Base-by-base conservation (phyloP, 2,113 vertebrate species). In the Amphilophus citrinellus region DNA sequence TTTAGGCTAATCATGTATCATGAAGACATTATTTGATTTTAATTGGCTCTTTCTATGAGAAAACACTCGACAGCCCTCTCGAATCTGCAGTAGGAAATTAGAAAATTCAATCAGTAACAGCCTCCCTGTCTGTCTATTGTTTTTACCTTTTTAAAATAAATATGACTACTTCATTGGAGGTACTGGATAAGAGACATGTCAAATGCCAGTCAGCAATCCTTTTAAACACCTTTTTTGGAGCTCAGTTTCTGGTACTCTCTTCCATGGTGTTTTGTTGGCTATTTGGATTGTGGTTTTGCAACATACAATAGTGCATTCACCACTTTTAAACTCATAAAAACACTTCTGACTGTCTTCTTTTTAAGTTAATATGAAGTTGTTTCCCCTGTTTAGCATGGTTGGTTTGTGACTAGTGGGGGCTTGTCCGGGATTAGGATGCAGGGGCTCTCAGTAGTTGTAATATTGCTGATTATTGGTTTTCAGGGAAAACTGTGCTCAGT, bases 101-200 rank as follows among this genome's bases (percentile, higher is more conserved):
- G 66, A 71, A 53, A 71, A 71, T 71, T 71, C 44, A 50, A 20
- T 50, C 27, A 71, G 2, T 71, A 71, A 71, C 44, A 53, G 50
- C 66, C 24, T 71, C 22, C 17, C 10, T 20, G 44, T 32, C 44
- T 53, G 24, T 30, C 44, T 71, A 17, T 44, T 71, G 44, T 50
- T 32, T 71, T 44, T 53, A 22, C 44, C 30, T 10, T 53, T 71
- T 71, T 32, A 53, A 73, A 73, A 53, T 32, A 53, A n/a, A 50
- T 53, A 13, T 32, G 27, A 18, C 27, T 53, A 2, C 44, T 53
- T 53, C 17, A 73, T 73, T 73, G 10, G 5, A 50, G 47, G 15
- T 17, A 50, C 47, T 17, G 14, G 47, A 17, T 2, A 50, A 50
- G 15, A 50, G 47, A 50, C 4, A 13, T 17, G 5, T 2, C 47